Evolutionary conservation across 2,888 invertebrate genomes (phyloP).

Genomic region (Ectemnius lituratus): DNA sequence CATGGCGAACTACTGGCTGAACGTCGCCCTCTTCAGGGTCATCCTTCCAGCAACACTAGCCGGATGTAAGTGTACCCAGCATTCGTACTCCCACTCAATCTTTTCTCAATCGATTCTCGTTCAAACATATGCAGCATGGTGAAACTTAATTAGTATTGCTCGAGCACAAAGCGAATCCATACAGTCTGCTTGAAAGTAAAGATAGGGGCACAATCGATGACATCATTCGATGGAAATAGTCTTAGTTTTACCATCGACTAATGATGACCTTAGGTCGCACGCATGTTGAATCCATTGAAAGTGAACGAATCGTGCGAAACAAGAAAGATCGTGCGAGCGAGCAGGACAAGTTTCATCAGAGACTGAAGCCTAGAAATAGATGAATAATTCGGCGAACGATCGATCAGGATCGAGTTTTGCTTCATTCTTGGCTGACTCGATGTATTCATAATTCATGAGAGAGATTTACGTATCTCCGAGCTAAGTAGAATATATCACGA

Average conservation of each 20-base stretch:
- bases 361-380: slow-evolving; percentile 16
- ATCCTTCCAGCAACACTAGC: slow-evolving; percentile 79
- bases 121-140: no score
- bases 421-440: not conserved
- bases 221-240: slow-evolving; percentile 40
- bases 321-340: not conserved
- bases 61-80: slow-evolving; percentile 78
- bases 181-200: slow-evolving; percentile 3
- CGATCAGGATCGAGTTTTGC: not conserved
- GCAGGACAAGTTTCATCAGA: slow-evolving; percentile 4
- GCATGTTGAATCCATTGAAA: slow-evolving; percentile 3
- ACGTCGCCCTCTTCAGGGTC: slow-evolving; percentile 78
- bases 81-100: not conserved
- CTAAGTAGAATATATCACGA: not conserved
- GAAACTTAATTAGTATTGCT: not conserved
- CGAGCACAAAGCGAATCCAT: not conserved
- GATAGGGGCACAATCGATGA: slow-evolving; percentile 27
- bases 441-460: no score
- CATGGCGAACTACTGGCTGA: slow-evolving; percentile 79
- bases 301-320: slow-evolving; percentile 28
- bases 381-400: slow-evolving; percentile 5
- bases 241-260: slow-evolving; percentile 16
- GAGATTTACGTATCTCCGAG: no score
- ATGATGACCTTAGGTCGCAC: slow-evolving; percentile 31
- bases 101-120: not conserved